Evolutionary conservation across 2,113 vertebrate genomes (phyloP).

Genomic region (Numenius arquata): DNA sequence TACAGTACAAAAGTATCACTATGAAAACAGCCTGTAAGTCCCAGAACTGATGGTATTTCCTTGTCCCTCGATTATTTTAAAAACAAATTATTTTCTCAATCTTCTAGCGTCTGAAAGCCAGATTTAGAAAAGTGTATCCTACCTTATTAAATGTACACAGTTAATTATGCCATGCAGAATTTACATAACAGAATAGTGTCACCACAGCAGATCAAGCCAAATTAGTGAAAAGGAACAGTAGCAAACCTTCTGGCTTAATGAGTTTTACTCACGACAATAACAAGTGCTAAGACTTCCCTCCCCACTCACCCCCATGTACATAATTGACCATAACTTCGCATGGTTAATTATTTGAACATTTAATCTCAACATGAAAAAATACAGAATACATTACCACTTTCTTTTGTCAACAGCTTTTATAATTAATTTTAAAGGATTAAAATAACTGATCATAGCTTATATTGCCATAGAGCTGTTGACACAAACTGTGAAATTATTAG

Average conservation of each 20-base stretch:
- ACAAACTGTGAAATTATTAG: neutral
- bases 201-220: neutral
- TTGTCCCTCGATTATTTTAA: neutral
- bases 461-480: neutral
- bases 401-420: neutral
- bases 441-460: neutral
- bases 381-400: neutral
- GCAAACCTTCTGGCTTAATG: neutral
- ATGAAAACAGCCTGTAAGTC: neutral
- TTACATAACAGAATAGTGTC: neutral
- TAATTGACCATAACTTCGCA: neutral
- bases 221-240: conserved; percentile 1
- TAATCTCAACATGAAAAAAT: neutral
- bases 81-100: neutral
- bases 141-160: conserved; percentile 11
- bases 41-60: neutral
- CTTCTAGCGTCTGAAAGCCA: neutral
- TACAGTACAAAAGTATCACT: neutral
- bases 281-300: neutral
- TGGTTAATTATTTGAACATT: conserved; percentile 4
- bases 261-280: neutral
- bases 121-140: neutral
- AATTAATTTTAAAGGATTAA: neutral
- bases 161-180: neutral
- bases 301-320: neutral